Conservation (phyloP, 2,888 invertebrate species). For the Tinea semifulvella region DNA sequence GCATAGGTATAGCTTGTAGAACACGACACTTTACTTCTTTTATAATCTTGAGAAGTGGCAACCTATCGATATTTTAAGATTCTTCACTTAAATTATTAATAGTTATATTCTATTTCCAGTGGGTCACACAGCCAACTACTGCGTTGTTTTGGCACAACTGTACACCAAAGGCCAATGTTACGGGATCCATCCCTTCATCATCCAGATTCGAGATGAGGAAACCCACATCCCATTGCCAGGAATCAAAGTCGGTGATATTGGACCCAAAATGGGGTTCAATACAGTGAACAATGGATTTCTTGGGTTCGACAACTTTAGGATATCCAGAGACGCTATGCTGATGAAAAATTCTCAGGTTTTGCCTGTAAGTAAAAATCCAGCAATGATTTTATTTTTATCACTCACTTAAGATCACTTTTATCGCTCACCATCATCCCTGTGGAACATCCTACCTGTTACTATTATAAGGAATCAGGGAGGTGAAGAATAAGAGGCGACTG, state of each 20-base stretch:
- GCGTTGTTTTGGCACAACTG: slow-evolving; percentile 89
- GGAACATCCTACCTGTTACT: no score
- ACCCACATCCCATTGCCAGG: slow-evolving; percentile 86
- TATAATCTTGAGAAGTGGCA: no score
- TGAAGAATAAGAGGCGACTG: no score
- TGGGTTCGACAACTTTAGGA: slow-evolving; percentile 81
- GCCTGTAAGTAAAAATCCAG: slow-evolving; percentile 37
- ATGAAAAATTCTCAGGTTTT: slow-evolving; percentile 90
- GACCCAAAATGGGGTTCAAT: slow-evolving; percentile 90
- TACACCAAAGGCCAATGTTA: slow-evolving; percentile 80
- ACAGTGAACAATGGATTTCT: slow-evolving; percentile 91
- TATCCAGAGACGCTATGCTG: slow-evolving; percentile 86
- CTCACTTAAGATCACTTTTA: no score
- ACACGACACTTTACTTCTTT: no score
- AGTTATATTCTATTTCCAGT: slow-evolving; percentile 67
- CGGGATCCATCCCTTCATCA: slow-evolving; percentile 91
- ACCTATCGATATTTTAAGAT: no score
- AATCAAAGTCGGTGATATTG: slow-evolving; percentile 91
- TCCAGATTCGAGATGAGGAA: slow-evolving; percentile 85
- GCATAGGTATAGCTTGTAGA: no score
- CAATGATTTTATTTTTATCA: no score
- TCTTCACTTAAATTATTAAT: no score
- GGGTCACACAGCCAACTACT: slow-evolving; percentile 90
- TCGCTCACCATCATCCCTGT: no score
- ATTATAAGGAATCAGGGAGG: no score